Evolutionary conservation across 2,113 vertebrate species (phyloP).

Genomic region (Capreolus pygargus): DNA sequence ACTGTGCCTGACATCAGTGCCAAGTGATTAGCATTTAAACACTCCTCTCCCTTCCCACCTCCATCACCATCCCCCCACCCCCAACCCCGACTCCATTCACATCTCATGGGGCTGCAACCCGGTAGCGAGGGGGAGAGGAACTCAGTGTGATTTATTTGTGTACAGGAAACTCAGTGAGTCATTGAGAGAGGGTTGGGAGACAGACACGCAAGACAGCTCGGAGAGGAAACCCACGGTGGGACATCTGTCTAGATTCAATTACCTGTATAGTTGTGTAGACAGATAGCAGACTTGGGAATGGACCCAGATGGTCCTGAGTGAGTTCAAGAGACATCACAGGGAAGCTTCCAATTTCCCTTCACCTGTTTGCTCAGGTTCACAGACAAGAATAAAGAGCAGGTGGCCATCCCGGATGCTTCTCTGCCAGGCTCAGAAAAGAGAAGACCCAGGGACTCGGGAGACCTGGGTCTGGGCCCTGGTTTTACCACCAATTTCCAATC

Average conservation of each 20-base stretch:
- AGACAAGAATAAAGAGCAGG: neutral
- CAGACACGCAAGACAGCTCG: neutral
- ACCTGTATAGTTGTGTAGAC: rapidly evolving
- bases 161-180: neutral
- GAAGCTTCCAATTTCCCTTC: neutral
- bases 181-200: neutral
- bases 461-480: rapidly evolving
- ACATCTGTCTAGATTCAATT: neutral
- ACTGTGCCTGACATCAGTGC: neutral
- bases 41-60: neutral
- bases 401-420: rapidly evolving
- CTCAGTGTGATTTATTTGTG: neutral
- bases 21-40: neutral
- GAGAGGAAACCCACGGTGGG: neutral
- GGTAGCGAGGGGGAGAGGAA: neutral
- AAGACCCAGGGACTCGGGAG: neutral
- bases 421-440: neutral
- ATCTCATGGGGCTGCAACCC: rapidly evolving
- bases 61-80: rapidly evolving
- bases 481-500: neutral
- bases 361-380: neutral
- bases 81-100: neutral
- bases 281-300: neutral
- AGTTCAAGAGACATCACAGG: neutral
- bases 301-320: neutral